Evolutionary conservation across 2,113 vertebrate genomes (phyloP), one percentile per base, ranked within the genome.

Genomic region (Isurus oxyrinchus): DNA sequence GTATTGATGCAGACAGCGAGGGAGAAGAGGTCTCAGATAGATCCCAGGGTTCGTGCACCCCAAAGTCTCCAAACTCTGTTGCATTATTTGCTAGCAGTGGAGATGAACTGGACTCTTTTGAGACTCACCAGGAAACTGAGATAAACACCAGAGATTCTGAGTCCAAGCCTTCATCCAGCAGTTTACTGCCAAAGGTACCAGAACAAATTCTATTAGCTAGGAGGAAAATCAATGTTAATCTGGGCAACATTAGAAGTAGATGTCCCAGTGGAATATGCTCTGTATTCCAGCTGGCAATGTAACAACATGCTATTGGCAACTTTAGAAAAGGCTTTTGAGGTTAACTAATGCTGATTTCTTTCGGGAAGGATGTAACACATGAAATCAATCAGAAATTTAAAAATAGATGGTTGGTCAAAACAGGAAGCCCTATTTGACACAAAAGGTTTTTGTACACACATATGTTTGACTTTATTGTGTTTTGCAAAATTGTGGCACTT

Each of bases 1-100:
- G 98, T 97, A 97, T 99, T 97, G 99, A 99, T 96, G 97, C 98
- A 7, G 98, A 99, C 96, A 98, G 97, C 0, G 98, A 98, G 87
- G 98, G 98, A 21, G 98, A 98, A 95, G 97, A 97, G 25, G 96
- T 96, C 44, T 96, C 59, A 0, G 97, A 97, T 67, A 97, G 96
- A 96, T 96, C 97, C 0, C 96, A 49, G 0, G 0, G 96, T 10
- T 97, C 96, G 76, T 97, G 97, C 4, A 66, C 97, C 69, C 97
- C 97, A 0, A 96, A 87, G 6, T 97, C 98, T 10, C 97, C 96
- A 0, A 95, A 97, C 66, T 97, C 97, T 66, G 97, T 97, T 13
- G 96, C 96, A 21, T 72, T 96, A 3, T 96, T 97, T 97, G 86
- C 97, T 87, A 97, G 97, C 67, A 98, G 96, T 1, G 97, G 97